phyloP scores from a whole-genome alignment of 1,140 invertebrate genomes.

The Penaeus japonicus region DNA sequence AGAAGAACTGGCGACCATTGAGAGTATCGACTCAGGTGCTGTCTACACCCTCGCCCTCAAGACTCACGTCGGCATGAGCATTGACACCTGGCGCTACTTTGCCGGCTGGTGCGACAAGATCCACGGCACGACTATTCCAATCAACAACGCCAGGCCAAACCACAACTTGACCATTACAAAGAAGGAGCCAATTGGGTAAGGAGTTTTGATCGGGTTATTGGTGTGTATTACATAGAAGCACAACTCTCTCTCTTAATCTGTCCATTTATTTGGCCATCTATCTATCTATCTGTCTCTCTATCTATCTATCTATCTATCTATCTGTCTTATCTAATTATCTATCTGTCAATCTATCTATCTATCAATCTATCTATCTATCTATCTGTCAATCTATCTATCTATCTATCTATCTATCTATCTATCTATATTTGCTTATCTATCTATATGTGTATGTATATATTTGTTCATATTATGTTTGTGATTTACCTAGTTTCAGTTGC shows the following conservation, averaged over 20 bases:
- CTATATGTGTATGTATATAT: neutral
- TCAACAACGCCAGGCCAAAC: conserved; percentile 83
- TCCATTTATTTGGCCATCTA: too few species aligned
- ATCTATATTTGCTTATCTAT: neutral
- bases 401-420: neutral
- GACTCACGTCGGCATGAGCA: conserved; percentile 93
- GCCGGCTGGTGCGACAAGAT: conserved; percentile 71
- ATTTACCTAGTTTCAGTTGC: too few species aligned
- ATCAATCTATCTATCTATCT: neutral
- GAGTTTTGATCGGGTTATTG: too few species aligned
- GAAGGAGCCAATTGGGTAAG: conserved; percentile 84
- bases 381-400: neutral
- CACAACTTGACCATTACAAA: conserved; percentile 87
- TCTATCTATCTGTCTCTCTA: too few species aligned
- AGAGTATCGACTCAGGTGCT: conserved; percentile 91
- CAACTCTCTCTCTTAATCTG: too few species aligned
- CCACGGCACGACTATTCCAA: conserved; percentile 71
- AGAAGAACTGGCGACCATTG: conserved; percentile 92
- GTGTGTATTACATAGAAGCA: neutral
- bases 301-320: too few species aligned
- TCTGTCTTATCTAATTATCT: too few species aligned
- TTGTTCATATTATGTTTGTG: neutral
- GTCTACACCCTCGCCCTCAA: conserved; percentile 95
- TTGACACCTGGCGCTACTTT: conserved; percentile 91
- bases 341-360: too few species aligned